phyloP scores from a whole-genome alignment of 2,797 vertebrate species.

The Peromyscus melanophrys region DNA sequence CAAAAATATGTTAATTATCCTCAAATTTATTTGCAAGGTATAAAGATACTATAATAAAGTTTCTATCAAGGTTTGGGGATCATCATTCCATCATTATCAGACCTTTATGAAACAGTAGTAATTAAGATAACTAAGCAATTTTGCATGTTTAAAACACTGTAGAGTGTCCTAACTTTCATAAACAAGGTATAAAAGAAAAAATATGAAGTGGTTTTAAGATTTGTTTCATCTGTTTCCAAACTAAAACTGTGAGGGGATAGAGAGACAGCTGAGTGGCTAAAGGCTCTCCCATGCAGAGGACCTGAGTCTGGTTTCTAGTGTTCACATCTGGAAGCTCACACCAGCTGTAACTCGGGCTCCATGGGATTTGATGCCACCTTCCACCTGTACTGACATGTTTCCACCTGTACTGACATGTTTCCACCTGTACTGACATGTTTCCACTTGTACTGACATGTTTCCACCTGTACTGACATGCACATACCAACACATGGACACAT shows the following conservation, averaged over 20 bases:
- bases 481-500: background rate
- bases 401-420: too few relatives aligned
- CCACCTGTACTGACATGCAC: background rate
- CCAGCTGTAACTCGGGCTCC: background rate
- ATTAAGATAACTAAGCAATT: background rate
- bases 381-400: background rate
- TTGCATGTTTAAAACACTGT: background rate
- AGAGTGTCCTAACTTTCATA: background rate
- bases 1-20: background rate
- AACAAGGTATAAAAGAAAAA: background rate
- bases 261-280: background rate
- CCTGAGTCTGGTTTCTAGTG: background rate
- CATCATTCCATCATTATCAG: background rate
- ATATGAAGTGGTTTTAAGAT: background rate
- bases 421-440: too few relatives aligned
- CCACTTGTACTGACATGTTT: too few relatives aligned
- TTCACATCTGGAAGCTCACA: background rate
- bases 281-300: too few relatives aligned
- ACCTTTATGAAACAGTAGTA: background rate
- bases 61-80: background rate
- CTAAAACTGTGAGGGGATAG: background rate
- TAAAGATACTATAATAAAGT: constrained; percentile 29
- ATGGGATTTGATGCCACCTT: background rate
- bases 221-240: constrained; percentile 33
- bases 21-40: background rate